Evolutionary conservation across 2,113 vertebrate species (phyloP).

Genomic region (Camarhynchus parvulus): DNA sequence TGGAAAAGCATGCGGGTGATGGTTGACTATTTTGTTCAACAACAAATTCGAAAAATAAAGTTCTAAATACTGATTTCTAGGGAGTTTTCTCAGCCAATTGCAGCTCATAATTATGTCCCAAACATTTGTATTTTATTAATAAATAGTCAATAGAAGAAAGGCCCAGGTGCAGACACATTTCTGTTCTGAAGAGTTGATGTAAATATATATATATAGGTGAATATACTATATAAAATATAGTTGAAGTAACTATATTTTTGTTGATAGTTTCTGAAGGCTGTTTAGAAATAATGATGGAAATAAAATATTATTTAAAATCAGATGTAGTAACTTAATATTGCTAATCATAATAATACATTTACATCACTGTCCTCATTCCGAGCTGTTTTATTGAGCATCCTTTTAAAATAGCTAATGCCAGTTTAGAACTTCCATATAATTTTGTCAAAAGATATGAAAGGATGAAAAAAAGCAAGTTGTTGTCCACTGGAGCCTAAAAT

Average conservation of each 20-base stretch:
- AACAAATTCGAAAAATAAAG: background rate
- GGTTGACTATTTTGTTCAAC: background rate
- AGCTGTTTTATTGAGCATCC: background rate
- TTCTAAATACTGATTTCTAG: background rate
- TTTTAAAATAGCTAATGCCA: background rate
- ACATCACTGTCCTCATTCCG: background rate
- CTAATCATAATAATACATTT: background rate
- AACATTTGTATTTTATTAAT: background rate
- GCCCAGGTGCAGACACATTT: background rate
- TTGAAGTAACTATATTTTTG: background rate
- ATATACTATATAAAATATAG: too few species aligned
- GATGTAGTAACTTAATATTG: background rate
- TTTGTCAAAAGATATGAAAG: background rate
- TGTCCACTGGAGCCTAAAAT: background rate
- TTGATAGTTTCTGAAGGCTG: background rate
- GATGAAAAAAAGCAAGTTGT: background rate
- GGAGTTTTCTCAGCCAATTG: background rate
- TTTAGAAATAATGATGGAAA: background rate
- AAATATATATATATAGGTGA: background rate
- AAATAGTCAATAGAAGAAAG: background rate
- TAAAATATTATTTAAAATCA: background rate
- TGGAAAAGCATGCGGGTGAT: background rate
- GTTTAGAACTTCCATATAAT: background rate
- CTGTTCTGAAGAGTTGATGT: background rate
- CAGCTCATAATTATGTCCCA: background rate